Conservation (phyloP, 2,888 invertebrate genomes). For the Oscheius sp. region DNA sequence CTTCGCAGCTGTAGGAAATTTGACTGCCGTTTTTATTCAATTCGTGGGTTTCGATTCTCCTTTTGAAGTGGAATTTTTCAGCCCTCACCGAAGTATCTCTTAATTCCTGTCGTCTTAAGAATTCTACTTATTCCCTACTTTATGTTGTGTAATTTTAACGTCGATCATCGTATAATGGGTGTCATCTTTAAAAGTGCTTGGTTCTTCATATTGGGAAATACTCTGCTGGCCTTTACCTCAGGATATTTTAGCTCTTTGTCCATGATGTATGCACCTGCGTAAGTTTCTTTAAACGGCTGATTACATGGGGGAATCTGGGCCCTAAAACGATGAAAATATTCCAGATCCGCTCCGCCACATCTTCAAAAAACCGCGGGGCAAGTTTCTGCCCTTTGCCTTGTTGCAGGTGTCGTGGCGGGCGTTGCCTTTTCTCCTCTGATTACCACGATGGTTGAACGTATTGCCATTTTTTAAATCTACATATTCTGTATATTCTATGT, state of each 20-base stretch:
- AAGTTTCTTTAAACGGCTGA: no score
- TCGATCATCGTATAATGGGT: slow-evolving; percentile 81
- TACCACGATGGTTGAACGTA: slow-evolving; percentile 42
- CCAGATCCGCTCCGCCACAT: slow-evolving; percentile 42
- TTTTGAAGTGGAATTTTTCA: slow-evolving; percentile 61
- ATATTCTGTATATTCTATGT: neutral
- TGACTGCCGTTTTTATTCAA: slow-evolving; percentile 83
- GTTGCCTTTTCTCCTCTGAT: slow-evolving; percentile 52
- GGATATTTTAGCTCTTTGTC: slow-evolving; percentile 27
- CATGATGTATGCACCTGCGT: slow-evolving; percentile 83
- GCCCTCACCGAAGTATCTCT: slow-evolving; percentile 84
- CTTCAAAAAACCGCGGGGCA: slow-evolving; percentile 51
- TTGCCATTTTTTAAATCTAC: slow-evolving; percentile 5
- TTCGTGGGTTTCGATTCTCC: slow-evolving; percentile 77
- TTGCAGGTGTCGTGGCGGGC: slow-evolving; percentile 46
- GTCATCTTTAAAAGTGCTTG: slow-evolving; percentile 36
- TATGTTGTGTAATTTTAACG: slow-evolving; percentile 73
- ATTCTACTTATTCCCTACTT: slow-evolving; percentile 38
- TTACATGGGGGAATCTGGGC: no score
- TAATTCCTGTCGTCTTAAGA: slow-evolving; percentile 12
- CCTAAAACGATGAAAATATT: neutral
- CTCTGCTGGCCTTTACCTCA: slow-evolving; percentile 16
- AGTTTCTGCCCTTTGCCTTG: slow-evolving; percentile 44
- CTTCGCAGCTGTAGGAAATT: slow-evolving; percentile 91
- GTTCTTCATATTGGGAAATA: slow-evolving; percentile 34